Evolutionary conservation across 2,797 vertebrate genomes (phyloP).

Genomic region (Phrynocephalus forsythii): DNA sequence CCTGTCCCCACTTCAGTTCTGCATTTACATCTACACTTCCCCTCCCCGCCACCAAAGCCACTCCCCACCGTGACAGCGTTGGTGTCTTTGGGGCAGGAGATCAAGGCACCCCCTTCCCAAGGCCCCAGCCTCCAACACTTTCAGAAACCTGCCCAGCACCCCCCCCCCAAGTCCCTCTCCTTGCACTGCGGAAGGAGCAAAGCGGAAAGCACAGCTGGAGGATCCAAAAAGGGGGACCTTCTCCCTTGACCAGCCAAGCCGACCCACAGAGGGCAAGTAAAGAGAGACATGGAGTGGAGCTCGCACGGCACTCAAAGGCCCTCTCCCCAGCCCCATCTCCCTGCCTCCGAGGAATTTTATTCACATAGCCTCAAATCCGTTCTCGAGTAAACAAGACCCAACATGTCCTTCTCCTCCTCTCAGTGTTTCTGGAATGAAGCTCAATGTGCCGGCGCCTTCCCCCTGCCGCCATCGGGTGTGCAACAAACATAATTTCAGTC

Average conservation of each 20-base stretch:
- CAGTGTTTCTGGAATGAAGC: slow-evolving; percentile 15
- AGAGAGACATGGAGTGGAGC: no score
- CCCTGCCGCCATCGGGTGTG: not conserved
- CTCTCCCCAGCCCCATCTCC: slow-evolving; percentile 27
- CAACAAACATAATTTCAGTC: rapidly evolving
- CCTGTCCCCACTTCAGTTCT: not conserved
- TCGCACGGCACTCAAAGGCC: not conserved
- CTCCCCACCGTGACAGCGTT: no score
- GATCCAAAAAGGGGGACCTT: no score
- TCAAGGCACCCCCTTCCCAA: no score
- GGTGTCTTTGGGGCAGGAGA: no score
- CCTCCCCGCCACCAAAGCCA: no score
- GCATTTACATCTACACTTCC: not conserved
- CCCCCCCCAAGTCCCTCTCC: no score
- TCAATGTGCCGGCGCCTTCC: rapidly evolving
- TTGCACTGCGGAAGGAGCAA: not conserved
- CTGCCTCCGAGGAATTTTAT: slow-evolving; percentile 30
- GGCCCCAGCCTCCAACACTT: no score
- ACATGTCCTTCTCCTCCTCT: slow-evolving; percentile 36
- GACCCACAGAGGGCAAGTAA: no score
- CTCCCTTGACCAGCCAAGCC: no score
- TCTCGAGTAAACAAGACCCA: slow-evolving; percentile 54
- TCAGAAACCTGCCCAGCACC: no score
- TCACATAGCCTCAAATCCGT: slow-evolving; percentile 20
- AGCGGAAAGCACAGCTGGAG: no score